Evolutionary conservation across 2,113 vertebrate genomes (phyloP).

Genomic region (Silurus meridionalis): DNA sequence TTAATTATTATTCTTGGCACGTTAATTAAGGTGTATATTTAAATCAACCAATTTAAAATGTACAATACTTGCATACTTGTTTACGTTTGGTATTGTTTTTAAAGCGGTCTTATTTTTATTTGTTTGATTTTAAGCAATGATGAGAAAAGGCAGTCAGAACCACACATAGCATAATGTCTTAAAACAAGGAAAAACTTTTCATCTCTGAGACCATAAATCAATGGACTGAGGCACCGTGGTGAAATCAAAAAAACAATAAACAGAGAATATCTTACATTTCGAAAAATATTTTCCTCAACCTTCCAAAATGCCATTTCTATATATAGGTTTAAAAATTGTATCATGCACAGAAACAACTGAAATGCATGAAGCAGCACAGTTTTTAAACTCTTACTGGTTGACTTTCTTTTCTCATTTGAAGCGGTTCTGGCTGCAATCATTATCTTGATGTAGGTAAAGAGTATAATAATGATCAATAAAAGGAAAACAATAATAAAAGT

Average conservation of each 20-base stretch:
- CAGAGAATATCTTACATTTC: constrained; percentile 40
- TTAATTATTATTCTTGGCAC: too few relatives aligned
- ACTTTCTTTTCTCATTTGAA: too few relatives aligned
- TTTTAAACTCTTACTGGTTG: too few relatives aligned
- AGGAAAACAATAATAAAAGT: too few relatives aligned
- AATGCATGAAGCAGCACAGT: too few relatives aligned
- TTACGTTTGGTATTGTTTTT: background rate
- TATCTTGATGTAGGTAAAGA: too few relatives aligned
- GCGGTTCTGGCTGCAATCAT: too few relatives aligned
- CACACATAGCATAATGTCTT: constrained; percentile 1
- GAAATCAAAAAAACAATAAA: constrained; percentile 44
- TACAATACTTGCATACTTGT: too few relatives aligned
- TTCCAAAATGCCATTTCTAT: constrained; percentile 43
- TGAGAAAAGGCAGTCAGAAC: background rate
- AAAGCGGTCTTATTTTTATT: background rate
- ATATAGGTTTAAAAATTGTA: constrained; percentile 36
- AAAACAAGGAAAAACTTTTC: constrained; percentile 43
- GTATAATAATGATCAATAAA: too few relatives aligned
- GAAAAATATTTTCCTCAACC: constrained; percentile 5
- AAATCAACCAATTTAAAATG: too few relatives aligned
- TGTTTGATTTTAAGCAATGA: background rate
- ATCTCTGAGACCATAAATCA: constrained; percentile 54
- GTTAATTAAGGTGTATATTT: too few relatives aligned
- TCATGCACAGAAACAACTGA: constrained; percentile 32
- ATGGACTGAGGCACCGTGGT: constrained; percentile 46